These are phyloP conservation scores for Sceloporus undulatus DNA, from an alignment of 2,113 vertebrate species.

Conservation along the genomic window DNA sequence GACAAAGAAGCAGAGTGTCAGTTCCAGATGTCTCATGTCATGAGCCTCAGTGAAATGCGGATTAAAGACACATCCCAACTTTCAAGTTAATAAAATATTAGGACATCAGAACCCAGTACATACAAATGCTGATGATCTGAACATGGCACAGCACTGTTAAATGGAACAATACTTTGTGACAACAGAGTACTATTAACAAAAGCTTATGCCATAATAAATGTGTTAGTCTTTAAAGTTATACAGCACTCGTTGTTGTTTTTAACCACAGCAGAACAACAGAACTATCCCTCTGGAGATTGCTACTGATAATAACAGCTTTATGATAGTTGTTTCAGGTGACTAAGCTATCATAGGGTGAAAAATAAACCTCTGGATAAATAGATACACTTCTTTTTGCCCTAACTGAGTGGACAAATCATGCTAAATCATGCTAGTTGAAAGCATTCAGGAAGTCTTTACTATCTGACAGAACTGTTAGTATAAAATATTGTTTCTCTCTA, in stretches of 20 bases:
- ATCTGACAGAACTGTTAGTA: background rate
- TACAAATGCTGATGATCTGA: background rate
- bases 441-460: conserved; percentile 9
- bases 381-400: background rate
- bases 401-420: background rate
- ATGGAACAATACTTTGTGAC: background rate
- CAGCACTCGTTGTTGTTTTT: too few relatives aligned
- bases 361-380: background rate
- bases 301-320: background rate
- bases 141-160: background rate
- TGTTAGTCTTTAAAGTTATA: too few relatives aligned
- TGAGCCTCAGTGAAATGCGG: too few relatives aligned
- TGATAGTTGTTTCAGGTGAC: background rate
- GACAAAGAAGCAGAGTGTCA: background rate
- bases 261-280: too few relatives aligned
- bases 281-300: too few relatives aligned
- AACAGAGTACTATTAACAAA: background rate
- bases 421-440: background rate
- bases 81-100: background rate
- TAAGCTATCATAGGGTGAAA: background rate
- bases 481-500: background rate
- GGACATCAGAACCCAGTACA: background rate
- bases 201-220: too few relatives aligned
- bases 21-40: background rate
- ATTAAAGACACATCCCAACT: too few relatives aligned